A percentile compares a stretch with the other conserved stretches of the same genome.
Evolutionary conservation across 1,140 invertebrate genomes (phyloP).

Genomic region (Scaptomyza pallida): DNA sequence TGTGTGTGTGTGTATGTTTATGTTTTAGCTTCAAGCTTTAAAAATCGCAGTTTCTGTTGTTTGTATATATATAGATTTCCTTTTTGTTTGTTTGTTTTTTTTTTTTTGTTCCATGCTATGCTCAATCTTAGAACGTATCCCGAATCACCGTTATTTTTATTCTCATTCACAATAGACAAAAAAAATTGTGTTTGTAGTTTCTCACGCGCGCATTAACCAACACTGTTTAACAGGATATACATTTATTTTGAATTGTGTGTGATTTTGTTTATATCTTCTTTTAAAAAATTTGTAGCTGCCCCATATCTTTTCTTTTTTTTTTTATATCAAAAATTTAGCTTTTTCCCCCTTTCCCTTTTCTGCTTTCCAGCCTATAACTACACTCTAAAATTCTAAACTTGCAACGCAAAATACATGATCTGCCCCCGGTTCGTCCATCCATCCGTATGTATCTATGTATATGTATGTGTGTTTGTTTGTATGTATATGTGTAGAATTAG

Average conservation of each 20-base stretch:
- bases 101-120: constrained; percentile 45
- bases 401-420: constrained; percentile 29
- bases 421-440: no score
- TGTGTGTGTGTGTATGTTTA: constrained; percentile 28
- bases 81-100: constrained; percentile 27
- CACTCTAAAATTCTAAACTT: constrained; percentile 34
- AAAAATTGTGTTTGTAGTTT: no score
- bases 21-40: constrained; percentile 73
- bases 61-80: neutral
- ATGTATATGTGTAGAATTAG: constrained; percentile 24
- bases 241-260: neutral
- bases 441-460: constrained; percentile 27
- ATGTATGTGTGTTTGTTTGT: constrained; percentile 45
- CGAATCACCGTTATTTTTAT: constrained; percentile 66
- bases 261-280: neutral
- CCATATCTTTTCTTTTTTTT: constrained; percentile 3
- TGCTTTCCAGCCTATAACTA: constrained; percentile 3
- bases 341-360: neutral
- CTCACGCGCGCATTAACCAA: constrained; percentile 38
- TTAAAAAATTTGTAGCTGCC: constrained; percentile 35
- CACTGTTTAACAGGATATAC: constrained; percentile 40
- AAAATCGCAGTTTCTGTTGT: constrained; percentile 75
- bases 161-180: constrained; percentile 59
- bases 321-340: constrained; percentile 23
- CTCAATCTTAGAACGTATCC: constrained; percentile 44